phyloP scores from a whole-genome alignment of 2,797 vertebrate genomes.

The Aratinga solstitialis region DNA sequence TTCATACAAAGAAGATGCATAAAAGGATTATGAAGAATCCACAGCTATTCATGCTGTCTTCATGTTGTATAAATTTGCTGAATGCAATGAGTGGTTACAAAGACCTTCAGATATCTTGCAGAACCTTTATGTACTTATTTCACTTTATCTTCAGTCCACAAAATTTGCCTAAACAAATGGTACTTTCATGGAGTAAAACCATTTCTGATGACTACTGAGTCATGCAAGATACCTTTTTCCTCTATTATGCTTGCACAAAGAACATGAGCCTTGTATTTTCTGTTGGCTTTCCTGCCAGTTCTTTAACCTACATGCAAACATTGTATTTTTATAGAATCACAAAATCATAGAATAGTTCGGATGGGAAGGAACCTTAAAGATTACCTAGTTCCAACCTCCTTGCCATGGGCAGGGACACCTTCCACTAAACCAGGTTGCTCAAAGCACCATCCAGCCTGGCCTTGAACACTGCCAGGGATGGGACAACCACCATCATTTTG shows the following conservation, averaged over 20 bases:
- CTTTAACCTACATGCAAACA: background rate
- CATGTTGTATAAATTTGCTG: background rate
- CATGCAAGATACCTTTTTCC: background rate
- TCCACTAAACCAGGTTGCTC: background rate
- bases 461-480: background rate
- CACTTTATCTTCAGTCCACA: background rate
- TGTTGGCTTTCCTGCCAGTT: background rate
- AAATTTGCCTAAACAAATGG: background rate
- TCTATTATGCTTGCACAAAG: background rate
- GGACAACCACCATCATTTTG: background rate
- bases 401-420: background rate
- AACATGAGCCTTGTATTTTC: background rate
- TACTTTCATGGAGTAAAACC: background rate
- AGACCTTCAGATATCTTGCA: background rate
- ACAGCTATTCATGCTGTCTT: background rate
- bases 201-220: background rate
- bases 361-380: background rate
- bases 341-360: background rate
- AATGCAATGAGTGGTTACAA: background rate
- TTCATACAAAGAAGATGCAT: background rate
- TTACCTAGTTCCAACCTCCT: background rate
- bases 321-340: background rate
- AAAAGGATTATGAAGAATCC: background rate
- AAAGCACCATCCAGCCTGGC: background rate
- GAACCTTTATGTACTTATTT: background rate